phyloP scores from a whole-genome alignment of 1,140 invertebrate species.

The Parapsyche elsis region DNA sequence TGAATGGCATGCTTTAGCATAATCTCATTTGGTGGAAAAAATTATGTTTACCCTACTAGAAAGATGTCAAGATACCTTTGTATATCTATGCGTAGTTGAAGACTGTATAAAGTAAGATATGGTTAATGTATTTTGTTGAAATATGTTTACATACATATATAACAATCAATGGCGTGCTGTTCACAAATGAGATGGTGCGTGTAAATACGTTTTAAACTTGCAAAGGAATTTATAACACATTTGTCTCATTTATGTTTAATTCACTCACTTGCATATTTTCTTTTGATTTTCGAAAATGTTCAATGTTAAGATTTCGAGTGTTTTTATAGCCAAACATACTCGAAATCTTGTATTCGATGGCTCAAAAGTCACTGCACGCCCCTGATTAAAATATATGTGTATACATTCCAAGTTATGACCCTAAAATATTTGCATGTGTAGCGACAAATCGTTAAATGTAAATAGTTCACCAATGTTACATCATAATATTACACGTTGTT shows the following conservation, averaged over 20 bases:
- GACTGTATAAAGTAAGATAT: constrained; percentile 50
- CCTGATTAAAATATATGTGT: background rate
- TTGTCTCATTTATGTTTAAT: too few relatives aligned
- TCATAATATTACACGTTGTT: constrained; percentile 8
- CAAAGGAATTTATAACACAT: too few relatives aligned
- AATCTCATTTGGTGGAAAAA: constrained; percentile 41
- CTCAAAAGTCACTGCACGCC: too few relatives aligned
- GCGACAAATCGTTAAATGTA: constrained; percentile 31
- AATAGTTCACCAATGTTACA: constrained; percentile 32
- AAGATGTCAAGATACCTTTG: constrained; percentile 51
- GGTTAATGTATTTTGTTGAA: constrained; percentile 29
- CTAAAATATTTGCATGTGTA: constrained; percentile 38
- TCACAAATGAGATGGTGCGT: too few relatives aligned
- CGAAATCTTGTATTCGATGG: too few relatives aligned
- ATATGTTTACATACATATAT: background rate
- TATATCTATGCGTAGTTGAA: constrained; percentile 51
- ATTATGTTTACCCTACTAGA: constrained; percentile 52
- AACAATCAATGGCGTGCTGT: too few relatives aligned
- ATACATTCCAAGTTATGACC: background rate
- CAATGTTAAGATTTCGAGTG: too few relatives aligned
- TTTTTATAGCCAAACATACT: background rate
- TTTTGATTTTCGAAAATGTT: too few relatives aligned
- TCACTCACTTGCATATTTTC: too few relatives aligned
- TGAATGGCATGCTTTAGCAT: constrained; percentile 10
- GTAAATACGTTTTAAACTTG: too few relatives aligned